phyloP scores from a whole-genome alignment of 2,888 invertebrate species.

The Synanthedon formicaeformis region DNA sequence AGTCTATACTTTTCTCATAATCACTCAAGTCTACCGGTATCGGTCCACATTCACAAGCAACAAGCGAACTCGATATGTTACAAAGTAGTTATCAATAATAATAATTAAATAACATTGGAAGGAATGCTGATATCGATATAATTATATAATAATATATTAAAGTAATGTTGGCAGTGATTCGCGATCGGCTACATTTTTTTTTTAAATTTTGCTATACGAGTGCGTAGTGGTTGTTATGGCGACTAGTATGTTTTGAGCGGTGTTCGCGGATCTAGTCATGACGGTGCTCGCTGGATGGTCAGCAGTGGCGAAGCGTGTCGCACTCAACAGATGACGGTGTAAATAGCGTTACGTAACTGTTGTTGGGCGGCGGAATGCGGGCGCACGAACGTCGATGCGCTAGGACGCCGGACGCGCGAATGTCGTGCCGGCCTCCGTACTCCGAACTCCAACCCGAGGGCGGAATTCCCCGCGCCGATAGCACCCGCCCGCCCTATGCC shows the following conservation, averaged over 20 bases:
- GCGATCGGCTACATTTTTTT: slow-evolving; percentile 21
- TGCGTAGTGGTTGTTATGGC: slow-evolving; percentile 32
- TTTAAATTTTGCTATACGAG: slow-evolving; percentile 35
- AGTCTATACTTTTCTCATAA: neutral
- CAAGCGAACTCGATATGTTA: slow-evolving; percentile 30
- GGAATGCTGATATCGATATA: slow-evolving; percentile 21
- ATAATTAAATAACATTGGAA: slow-evolving; percentile 12
- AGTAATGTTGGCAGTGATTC: slow-evolving; percentile 18
- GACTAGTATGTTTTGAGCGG: slow-evolving; percentile 23
- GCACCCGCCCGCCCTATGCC: slow-evolving; percentile 11
- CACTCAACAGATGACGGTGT: slow-evolving; percentile 61
- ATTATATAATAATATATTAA: neutral
- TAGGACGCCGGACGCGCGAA: slow-evolving; percentile 39
- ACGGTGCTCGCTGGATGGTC: slow-evolving; percentile 43
- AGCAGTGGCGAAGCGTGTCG: slow-evolving; percentile 54
- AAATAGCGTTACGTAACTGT: slow-evolving; percentile 51
- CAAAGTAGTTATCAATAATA: slow-evolving; percentile 22
- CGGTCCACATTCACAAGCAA: slow-evolving; percentile 20
- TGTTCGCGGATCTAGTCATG: slow-evolving; percentile 36
- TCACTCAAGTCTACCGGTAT: too few relatives aligned
- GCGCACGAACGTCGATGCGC: slow-evolving; percentile 47
- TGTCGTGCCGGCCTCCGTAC: slow-evolving; percentile 21
- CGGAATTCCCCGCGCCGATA: slow-evolving; percentile 14
- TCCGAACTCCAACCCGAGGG: slow-evolving; percentile 22
- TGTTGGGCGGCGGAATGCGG: slow-evolving; percentile 43